Base-by-base conservation (phyloP, 2,113 vertebrate species). In the Piliocolobus tephrosceles region DNA sequence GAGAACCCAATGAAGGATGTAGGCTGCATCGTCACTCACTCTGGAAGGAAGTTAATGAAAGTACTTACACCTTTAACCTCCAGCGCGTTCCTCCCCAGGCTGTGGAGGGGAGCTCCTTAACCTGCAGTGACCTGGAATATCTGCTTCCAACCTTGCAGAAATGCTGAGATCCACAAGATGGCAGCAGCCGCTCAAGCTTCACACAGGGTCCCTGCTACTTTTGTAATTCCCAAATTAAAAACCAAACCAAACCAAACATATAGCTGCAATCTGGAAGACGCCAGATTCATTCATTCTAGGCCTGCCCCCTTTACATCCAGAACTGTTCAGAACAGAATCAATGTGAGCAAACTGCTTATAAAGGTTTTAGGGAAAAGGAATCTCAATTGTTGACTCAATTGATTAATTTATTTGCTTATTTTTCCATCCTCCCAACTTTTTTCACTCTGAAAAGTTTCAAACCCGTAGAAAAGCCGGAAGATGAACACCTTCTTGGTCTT, bases 161-260 rank as follows among this genome's bases (percentile, higher is more conserved):
- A 23, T 5, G 8, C 40, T 3, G 25, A 32, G 3, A 55, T 6
- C 98, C 98, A 98, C 98, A 17, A 95, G 98, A 30, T 98, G 99
- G 98, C 98, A 98, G 97, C 96, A 98, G 95, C 38, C 10, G 4
- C 98, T n/a, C 93, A 98, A 8, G 3, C 94, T 98, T 97, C 57
- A 38, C 61, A 2, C 0, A 6, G 0, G 16, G 35, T 43, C 30
- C 3, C 0, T 7, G 12, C 3, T 7, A 55, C 30, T 79, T 32
- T n/a, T 43, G 55, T 78, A 38, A n/a, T 72, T 47, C 82, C 79
- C 66, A 57, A 91, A 52, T 79, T 23, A 47, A 80, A 96, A 66
- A 72, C 64, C 52, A 55, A 17, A 35, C 61, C 61, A 27, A 68
- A 68, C 16, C 14, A 58, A n/a, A 38, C 25, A 35, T 45, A 17